Percentiles rank a stretch among this genome's conserved stretches.
These are phyloP conservation scores for Cochlearius cochlearius DNA, from an alignment of 2,113 vertebrate genomes.

Conservation along the genomic window DNA sequence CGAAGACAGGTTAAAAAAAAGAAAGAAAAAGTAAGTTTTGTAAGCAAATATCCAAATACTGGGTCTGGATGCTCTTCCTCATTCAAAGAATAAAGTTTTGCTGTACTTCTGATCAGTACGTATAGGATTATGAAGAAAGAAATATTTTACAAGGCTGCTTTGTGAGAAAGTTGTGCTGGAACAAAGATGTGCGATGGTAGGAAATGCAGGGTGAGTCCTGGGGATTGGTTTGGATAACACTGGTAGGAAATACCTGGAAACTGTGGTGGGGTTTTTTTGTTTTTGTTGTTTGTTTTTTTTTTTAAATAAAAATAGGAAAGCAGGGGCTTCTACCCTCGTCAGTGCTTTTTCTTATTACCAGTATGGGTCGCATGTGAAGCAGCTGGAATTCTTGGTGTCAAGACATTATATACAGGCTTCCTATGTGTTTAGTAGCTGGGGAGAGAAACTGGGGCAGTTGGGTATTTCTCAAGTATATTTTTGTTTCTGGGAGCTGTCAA, in stretches of 20 bases:
- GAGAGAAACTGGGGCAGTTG: conserved; percentile 35
- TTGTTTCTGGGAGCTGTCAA: conserved; percentile 44
- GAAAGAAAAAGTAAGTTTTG: not conserved
- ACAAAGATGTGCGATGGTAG: conserved; percentile 23
- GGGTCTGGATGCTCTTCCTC: conserved; percentile 3
- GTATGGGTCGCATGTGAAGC: not conserved
- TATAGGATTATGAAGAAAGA: conserved; percentile 47
- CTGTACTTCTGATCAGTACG: conserved; percentile 11
- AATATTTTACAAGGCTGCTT: conserved; percentile 36
- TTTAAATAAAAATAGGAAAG: not conserved
- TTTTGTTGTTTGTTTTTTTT: not conserved
- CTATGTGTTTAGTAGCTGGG: not conserved
- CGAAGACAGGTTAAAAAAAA: not conserved
- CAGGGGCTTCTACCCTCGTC: not conserved
- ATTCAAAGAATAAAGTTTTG: not conserved
- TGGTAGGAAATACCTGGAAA: not conserved
- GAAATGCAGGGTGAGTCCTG: conserved; percentile 38
- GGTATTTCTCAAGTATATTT: conserved; percentile 50
- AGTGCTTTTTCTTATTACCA: not conserved
- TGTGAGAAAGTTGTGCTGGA: conserved; percentile 27
- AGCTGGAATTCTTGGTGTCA: not conserved
- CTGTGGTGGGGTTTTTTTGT: no score
- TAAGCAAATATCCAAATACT: not conserved
- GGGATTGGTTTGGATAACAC: not conserved
- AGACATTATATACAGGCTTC: not conserved